These are phyloP conservation scores for Platypus cylindrus DNA, from an alignment of 2,888 invertebrate species.

Conservation along the genomic window DNA sequence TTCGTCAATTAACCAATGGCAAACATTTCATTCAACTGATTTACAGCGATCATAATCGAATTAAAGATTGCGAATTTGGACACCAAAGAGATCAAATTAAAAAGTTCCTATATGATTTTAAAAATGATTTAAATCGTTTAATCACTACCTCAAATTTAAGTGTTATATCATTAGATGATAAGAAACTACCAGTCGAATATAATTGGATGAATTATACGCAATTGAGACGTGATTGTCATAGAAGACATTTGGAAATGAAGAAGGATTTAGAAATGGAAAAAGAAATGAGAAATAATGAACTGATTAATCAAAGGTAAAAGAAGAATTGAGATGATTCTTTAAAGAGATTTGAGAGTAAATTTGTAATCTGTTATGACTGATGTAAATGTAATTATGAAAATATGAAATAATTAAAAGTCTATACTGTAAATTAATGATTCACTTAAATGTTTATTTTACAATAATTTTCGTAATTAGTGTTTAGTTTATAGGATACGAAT, in stretches of 20 bases:
- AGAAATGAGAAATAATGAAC: too few relatives aligned
- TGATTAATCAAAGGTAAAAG: conserved; percentile 8
- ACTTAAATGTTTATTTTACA: too few relatives aligned
- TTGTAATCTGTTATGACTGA: too few relatives aligned
- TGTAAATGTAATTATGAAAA: too few relatives aligned
- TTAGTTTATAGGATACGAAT: too few relatives aligned
- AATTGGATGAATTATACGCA: conserved; percentile 47
- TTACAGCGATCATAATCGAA: conserved; percentile 44
- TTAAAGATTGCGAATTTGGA: conserved; percentile 57
- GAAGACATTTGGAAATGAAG: conserved; percentile 31
- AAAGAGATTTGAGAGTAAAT: too few relatives aligned
- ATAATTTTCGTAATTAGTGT: too few relatives aligned
- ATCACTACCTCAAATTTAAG: conserved; percentile 39
- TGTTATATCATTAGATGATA: conserved; percentile 40
- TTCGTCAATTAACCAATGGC: conserved; percentile 57
- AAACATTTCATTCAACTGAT: conserved; percentile 56
- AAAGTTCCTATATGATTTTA: conserved; percentile 46
- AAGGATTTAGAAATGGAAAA: conserved; percentile 9
- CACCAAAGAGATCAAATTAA: conserved; percentile 41
- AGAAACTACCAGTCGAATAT: conserved; percentile 40
- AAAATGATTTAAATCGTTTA: conserved; percentile 39
- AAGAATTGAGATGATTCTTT: too few relatives aligned
- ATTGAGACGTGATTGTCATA: conserved; percentile 44
- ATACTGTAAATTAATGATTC: too few relatives aligned
- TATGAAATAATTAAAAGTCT: too few relatives aligned